Conservation (phyloP, 1,140 invertebrate species). For the Elysia chlorotica region DNA sequence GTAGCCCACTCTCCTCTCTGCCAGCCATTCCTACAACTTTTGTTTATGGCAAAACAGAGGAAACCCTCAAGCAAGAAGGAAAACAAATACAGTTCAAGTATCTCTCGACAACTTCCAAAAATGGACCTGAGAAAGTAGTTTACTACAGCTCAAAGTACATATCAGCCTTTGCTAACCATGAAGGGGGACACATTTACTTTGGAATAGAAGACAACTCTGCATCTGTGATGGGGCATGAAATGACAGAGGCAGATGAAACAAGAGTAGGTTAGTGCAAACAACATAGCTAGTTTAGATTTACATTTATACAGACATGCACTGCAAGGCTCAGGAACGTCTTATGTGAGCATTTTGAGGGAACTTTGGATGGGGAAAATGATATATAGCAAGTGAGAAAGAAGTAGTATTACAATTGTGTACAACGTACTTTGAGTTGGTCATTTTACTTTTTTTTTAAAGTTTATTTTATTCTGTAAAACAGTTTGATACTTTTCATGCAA, state of each 20-base stretch:
- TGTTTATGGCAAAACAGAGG: conserved; percentile 33
- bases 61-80: conserved; percentile 46
- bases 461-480: too few species aligned
- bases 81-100: conserved; percentile 54
- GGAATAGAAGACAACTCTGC: conserved; percentile 45
- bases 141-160: conserved; percentile 41
- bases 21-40: conserved; percentile 37
- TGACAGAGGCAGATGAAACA: conserved; percentile 32
- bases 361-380: not conserved
- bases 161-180: conserved; percentile 51
- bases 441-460: too few species aligned
- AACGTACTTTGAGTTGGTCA: not conserved
- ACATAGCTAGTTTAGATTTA: too few species aligned
- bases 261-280: conserved; percentile 31
- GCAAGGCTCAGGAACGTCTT: too few species aligned
- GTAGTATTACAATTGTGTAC: not conserved
- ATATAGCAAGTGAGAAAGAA: not conserved
- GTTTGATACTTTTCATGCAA: too few species aligned
- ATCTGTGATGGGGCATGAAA: conserved; percentile 37
- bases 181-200: conserved; percentile 53
- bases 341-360: not conserved
- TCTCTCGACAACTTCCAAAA: conserved; percentile 27
- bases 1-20: conserved; percentile 27
- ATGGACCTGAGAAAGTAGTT: conserved; percentile 37
- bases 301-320: too few species aligned